Evolutionary conservation across 2,113 vertebrate species (phyloP), one percentile per base, ranked within the genome.

Genomic region (Saimiri boliviensis): DNA sequence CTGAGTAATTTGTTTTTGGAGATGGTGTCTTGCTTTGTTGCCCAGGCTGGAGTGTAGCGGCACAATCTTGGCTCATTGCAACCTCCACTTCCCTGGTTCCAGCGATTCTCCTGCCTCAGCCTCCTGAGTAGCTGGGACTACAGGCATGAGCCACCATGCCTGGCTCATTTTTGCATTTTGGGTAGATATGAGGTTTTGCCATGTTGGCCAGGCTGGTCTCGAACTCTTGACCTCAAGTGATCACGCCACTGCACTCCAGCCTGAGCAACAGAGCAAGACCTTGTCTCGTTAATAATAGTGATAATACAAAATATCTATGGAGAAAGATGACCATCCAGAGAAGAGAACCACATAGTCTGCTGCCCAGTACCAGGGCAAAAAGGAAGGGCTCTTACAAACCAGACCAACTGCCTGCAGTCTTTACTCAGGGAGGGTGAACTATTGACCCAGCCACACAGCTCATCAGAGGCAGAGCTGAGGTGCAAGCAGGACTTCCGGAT

Each of bases 11-110:
- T 63, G 60, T 0, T 63, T 30, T 63, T 32, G 4, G 25, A 30
- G 30, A 63, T 6, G 27, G 27, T 30, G 27, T 30, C 60, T 63
- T 63, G 30, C 60, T 63, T 14, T 32, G 11, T 63, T 30, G 27
- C 60, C 27, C 27, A 30, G 60, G 27, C 60, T 63, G 27, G 60
- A 30, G 27, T 63, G 60, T 5, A 63, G 60, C 30, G 27, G 27
- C 60, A 63, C 5, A 63, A 63, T 63, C 27, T 32, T 32, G 27
- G 60, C 5, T 63, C 60, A 14, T 13, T 30, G 60, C 12, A 13
- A 63, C 12, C 60, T 63, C 60, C 2, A 1, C 27, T 6, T 6
- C 12, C 60, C 0, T 1, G 60, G 27, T 30, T 63, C 27, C 30
- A 63, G 27, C 0, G 27, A 63, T 32, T 30, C 60, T 63, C 60